Conservation (phyloP, 2,888 invertebrate species). For the Minunthozetes semirufus region DNA sequence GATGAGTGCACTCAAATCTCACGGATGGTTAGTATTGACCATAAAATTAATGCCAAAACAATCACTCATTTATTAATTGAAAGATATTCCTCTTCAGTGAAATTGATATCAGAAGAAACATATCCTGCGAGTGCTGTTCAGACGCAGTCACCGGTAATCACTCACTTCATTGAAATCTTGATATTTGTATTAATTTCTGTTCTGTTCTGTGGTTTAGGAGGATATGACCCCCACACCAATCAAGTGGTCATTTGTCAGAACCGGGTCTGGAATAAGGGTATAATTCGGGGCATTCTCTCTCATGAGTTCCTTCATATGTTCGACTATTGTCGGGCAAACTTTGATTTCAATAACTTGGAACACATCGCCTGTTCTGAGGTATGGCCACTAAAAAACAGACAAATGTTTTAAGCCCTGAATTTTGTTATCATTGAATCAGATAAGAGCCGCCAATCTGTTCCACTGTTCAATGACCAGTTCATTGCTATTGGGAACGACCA, state of each 20-base stretch:
- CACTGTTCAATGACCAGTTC: constrained; percentile 84
- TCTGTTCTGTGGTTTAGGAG: constrained; percentile 57
- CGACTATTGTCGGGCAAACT: constrained; percentile 78
- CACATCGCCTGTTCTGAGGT: constrained; percentile 88
- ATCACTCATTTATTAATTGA: constrained; percentile 17
- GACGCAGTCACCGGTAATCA: constrained; percentile 31
- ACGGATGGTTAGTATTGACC: constrained; percentile 61
- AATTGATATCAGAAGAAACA: constrained; percentile 74
- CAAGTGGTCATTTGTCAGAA: constrained; percentile 90
- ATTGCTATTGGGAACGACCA: constrained; percentile 67
- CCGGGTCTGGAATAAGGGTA: constrained; percentile 54
- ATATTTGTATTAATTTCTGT: constrained; percentile 56
- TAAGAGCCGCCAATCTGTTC: constrained; percentile 84
- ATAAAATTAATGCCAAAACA: too few relatives aligned
- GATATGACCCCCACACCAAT: constrained; percentile 76
- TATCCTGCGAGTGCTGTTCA: constrained; percentile 82
- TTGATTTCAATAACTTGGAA: constrained; percentile 80
- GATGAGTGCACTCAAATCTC: constrained; percentile 71
- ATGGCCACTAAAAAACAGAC: neutral
- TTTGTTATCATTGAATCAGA: constrained; percentile 50
- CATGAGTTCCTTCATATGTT: constrained; percentile 97
- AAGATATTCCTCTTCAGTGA: constrained; percentile 54
- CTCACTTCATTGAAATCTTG: neutral
- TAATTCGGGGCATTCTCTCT: constrained; percentile 70
- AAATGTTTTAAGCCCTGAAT: too few relatives aligned